A percentile compares a stretch with the other conserved stretches of the same genome.
These are phyloP conservation scores for Cataglyphis albicans DNA, from an alignment of 2,888 invertebrate genomes.

Conservation along the genomic window DNA sequence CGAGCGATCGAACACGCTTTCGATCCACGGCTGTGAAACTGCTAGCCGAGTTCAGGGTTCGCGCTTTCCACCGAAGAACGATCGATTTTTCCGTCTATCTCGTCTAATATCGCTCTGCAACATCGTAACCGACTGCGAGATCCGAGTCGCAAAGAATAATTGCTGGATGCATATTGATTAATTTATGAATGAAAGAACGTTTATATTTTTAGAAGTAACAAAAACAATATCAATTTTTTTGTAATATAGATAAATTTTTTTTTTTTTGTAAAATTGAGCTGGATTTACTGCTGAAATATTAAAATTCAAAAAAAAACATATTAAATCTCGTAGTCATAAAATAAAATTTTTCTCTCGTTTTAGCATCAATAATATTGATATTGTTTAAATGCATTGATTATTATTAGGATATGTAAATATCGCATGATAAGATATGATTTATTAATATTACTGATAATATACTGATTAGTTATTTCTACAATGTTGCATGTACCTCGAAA, in stretches of 20 bases:
- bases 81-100: constrained; percentile 66
- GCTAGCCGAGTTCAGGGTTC: constrained; percentile 70
- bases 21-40: constrained; percentile 68
- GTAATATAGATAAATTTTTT: not conserved
- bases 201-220: not conserved
- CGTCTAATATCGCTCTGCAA: constrained; percentile 51
- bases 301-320: not conserved
- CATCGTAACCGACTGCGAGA: constrained; percentile 47
- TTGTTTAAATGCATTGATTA: constrained; percentile 7
- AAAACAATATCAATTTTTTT: not conserved
- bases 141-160: not conserved
- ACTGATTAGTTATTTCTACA: constrained; percentile 38
- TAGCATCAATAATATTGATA: not conserved
- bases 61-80: constrained; percentile 39
- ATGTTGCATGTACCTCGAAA: not conserved
- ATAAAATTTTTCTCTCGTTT: not conserved
- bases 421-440: constrained; percentile 16
- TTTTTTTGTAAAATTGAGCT: not conserved
- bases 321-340: not conserved
- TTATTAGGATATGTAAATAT: not conserved
- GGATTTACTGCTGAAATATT: not conserved
- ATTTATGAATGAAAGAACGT: not conserved
- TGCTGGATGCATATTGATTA: not conserved
- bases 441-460: too few species aligned
- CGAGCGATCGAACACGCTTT: constrained; percentile 62